Evolutionary conservation across 2,113 vertebrate genomes (phyloP).

Genomic region (Eclectus roratus): DNA sequence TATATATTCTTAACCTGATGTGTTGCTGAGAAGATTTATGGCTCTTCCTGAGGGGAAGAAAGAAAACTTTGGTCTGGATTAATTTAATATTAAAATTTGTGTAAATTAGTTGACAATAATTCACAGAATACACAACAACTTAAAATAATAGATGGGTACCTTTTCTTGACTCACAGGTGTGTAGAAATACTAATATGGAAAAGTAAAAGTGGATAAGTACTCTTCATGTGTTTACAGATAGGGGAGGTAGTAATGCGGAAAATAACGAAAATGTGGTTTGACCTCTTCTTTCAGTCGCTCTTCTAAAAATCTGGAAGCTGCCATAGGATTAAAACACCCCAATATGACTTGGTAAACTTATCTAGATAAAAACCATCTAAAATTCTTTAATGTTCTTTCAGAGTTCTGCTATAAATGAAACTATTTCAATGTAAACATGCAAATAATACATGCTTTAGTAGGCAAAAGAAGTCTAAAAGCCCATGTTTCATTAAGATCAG

Average conservation of each 20-base stretch:
- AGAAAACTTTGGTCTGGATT: not conserved
- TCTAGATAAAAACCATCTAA: not conserved
- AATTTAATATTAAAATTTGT: not conserved
- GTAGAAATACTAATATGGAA: not conserved
- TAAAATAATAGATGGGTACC: not conserved
- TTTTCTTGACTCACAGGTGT: not conserved
- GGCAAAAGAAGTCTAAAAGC: not conserved
- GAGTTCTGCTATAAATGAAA: not conserved
- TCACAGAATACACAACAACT: not conserved
- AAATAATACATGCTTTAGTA: not conserved
- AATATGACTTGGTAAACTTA: not conserved
- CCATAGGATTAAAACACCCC: not conserved
- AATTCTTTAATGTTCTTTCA: not conserved
- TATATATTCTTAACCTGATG: not conserved
- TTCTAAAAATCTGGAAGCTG: not conserved
- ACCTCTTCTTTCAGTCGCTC: not conserved
- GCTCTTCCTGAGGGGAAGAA: not conserved
- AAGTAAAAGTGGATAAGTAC: not conserved
- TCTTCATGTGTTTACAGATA: not conserved
- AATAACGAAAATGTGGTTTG: not conserved
- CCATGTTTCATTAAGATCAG: not conserved
- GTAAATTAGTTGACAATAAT: not conserved
- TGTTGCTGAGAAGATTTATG: not conserved
- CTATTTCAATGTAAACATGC: not conserved
- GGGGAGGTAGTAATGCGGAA: not conserved